Conservation (phyloP, 2,888 invertebrate genomes). For the Apodemia hepburni region DNA sequence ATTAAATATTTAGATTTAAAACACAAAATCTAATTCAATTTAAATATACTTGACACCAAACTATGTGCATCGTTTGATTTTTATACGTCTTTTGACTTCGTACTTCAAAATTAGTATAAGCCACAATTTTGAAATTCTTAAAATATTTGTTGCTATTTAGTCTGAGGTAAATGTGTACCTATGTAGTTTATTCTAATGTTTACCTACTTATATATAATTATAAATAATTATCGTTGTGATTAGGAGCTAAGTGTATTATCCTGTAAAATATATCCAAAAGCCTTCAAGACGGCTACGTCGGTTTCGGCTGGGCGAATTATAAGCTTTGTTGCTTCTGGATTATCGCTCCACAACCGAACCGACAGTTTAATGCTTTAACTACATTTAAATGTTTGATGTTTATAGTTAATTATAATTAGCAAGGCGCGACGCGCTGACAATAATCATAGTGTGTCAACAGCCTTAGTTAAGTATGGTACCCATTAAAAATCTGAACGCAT, state of each 20-base stretch:
- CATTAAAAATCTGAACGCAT: slow-evolving; percentile 9
- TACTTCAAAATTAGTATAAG: slow-evolving; percentile 6
- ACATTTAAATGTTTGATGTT: slow-evolving; percentile 72
- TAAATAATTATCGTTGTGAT: slow-evolving; percentile 63
- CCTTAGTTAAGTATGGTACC: slow-evolving; percentile 31
- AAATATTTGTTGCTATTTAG: slow-evolving; percentile 20
- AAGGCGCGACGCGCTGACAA: slow-evolving; percentile 38
- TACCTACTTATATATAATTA: slow-evolving; percentile 34
- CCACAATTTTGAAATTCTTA: not conserved
- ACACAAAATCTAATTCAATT: not conserved
- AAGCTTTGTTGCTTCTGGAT: slow-evolving; percentile 19
- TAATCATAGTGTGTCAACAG: slow-evolving; percentile 23
- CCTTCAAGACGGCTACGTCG: slow-evolving; percentile 72
- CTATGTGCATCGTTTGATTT: not conserved
- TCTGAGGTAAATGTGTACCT: slow-evolving; percentile 22
- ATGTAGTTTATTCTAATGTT: slow-evolving; percentile 35
- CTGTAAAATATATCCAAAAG: slow-evolving; percentile 57
- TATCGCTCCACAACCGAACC: slow-evolving; percentile 44
- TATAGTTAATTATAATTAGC: slow-evolving; percentile 64
- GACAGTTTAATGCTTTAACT: slow-evolving; percentile 76
- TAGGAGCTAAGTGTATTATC: slow-evolving; percentile 66
- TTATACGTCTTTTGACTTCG: not conserved
- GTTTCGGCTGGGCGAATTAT: slow-evolving; percentile 42
- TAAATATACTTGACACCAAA: slow-evolving; percentile 3
- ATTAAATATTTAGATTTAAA: not conserved